Percentiles rank a stretch among this genome's conserved stretches.
Evolutionary conservation across 2,888 invertebrate species (phyloP).

Genomic region (Aporophyla nigra): DNA sequence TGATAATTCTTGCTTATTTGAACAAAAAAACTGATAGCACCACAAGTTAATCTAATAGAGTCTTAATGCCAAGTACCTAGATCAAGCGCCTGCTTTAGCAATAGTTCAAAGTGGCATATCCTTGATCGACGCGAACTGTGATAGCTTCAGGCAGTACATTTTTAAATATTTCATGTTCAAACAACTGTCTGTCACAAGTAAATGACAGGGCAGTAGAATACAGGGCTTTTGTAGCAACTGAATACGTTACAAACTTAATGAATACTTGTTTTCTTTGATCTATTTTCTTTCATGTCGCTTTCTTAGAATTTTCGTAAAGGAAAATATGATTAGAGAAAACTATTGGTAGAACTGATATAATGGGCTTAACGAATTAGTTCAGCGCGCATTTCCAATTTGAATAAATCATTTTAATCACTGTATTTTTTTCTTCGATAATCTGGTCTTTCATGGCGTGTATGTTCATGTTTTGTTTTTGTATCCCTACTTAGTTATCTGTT

Average conservation of each 20-base stretch:
- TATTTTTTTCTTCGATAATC: background rate
- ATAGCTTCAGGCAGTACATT: conserved; percentile 30
- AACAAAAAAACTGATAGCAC: background rate
- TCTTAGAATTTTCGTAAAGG: conserved; percentile 49
- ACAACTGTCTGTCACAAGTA: conserved; percentile 44
- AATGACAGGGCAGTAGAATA: conserved; percentile 52
- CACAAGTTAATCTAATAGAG: background rate
- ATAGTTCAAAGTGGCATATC: conserved; percentile 14
- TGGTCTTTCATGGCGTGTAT: background rate
- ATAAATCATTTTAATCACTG: conserved; percentile 10
- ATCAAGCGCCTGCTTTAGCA: background rate
- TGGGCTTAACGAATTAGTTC: conserved; percentile 24
- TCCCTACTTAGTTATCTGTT: conserved; percentile 1
- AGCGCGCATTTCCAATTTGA: background rate
- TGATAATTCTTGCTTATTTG: background rate
- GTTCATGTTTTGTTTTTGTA: background rate
- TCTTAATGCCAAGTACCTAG: background rate
- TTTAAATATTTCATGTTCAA: conserved; percentile 59
- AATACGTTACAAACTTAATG: conserved; percentile 61
- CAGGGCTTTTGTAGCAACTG: conserved; percentile 51
- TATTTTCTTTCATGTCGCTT: conserved; percentile 61
- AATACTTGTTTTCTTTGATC: conserved; percentile 60
- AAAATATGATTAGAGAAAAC: conserved; percentile 49
- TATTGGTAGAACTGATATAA: conserved; percentile 20
- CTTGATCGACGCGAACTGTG: background rate